Evolutionary conservation across 2,113 vertebrate genomes (phyloP).

Genomic region (Dasypus novemcinctus): DNA sequence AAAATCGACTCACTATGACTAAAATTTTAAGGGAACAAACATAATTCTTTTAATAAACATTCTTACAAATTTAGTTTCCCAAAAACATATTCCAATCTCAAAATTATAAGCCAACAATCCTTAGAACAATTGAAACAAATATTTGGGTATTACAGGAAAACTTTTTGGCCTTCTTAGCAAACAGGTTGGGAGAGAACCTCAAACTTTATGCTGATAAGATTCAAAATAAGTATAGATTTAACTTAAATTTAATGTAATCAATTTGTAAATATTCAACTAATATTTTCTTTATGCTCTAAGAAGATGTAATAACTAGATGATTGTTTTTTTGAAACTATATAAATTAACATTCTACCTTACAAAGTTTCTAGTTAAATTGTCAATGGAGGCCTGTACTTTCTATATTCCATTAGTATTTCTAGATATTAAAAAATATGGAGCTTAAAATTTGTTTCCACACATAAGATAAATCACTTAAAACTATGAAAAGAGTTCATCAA

Average conservation of each 20-base stretch:
- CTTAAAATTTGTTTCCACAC: not conserved
- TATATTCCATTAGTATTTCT: not conserved
- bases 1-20: not conserved
- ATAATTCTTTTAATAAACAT: not conserved
- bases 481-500: not conserved
- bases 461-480: slow-evolving; percentile 14
- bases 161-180: not conserved
- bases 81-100: not conserved
- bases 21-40: not conserved
- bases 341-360: slow-evolving; percentile 24
- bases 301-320: not conserved
- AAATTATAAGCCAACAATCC: not conserved
- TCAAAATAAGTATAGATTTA: slow-evolving; percentile 20
- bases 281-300: slow-evolving; percentile 16
- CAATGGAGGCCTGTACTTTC: not conserved
- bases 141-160: not conserved
- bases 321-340: slow-evolving; percentile 25
- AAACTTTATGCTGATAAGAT: not conserved
- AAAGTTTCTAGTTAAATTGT: slow-evolving; percentile 3
- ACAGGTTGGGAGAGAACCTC: not conserved
- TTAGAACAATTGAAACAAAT: not conserved
- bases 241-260: slow-evolving; percentile 31
- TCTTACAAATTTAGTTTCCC: not conserved
- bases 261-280: slow-evolving; percentile 12
- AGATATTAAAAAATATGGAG: not conserved